Conservation (phyloP, 1,140 invertebrate genomes). For the Portunus trituberculatus region DNA sequence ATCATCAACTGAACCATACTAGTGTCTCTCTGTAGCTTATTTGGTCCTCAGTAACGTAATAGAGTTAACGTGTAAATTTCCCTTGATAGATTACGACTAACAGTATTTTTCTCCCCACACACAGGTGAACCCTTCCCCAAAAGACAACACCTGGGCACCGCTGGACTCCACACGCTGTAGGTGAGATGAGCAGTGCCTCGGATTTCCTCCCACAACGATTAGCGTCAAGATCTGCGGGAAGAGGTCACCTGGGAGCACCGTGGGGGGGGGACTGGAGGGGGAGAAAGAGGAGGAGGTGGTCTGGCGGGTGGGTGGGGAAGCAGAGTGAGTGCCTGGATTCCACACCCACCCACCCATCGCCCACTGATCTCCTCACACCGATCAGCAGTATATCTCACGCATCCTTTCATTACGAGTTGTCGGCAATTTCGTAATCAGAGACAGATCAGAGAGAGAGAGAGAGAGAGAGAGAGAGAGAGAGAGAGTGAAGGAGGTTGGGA, state of each 20-base stretch:
- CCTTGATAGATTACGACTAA: no score
- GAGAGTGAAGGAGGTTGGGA: neutral
- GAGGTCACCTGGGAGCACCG: neutral
- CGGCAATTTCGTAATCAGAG: slow-evolving; percentile 2
- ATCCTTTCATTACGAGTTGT: neutral
- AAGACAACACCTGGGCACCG: no score
- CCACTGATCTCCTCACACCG: neutral
- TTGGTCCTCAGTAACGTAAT: no score
- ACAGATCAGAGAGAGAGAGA: neutral
- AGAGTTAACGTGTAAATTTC: no score
- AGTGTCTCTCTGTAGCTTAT: no score
- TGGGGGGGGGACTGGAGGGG: neutral
- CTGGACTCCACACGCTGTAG: neutral
- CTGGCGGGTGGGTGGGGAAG: neutral
- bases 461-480: slow-evolving; percentile 2
- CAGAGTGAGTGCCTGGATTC: neutral
- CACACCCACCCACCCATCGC: neutral
- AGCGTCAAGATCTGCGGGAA: neutral
- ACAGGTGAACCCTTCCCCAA: no score
- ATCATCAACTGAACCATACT: no score
- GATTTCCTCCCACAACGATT: neutral
- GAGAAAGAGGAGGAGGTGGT: neutral
- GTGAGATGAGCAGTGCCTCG: neutral
- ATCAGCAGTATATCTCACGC: neutral
- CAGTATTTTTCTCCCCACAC: no score